phyloP scores from a whole-genome alignment of 2,797 vertebrate species.

The Spinibarbus caldwelli region DNA sequence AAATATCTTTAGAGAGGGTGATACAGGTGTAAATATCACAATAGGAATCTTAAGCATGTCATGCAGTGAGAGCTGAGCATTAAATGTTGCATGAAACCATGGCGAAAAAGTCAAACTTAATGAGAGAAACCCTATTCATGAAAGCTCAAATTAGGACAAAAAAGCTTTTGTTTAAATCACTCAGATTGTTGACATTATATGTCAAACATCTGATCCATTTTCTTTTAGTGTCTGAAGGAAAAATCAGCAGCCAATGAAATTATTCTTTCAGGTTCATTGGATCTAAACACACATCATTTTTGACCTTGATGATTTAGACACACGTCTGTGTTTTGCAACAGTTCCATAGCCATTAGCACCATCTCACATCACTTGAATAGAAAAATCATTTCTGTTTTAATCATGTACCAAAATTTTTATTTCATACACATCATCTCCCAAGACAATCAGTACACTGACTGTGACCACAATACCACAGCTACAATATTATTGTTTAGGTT shows the following conservation, averaged over 20 bases:
- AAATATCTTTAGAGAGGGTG: not conserved
- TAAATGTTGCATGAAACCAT: constrained; percentile 6
- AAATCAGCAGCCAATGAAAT: constrained; percentile 32
- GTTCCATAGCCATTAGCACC: constrained; percentile 28
- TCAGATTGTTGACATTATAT: constrained; percentile 45
- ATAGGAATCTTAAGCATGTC: constrained; percentile 12
- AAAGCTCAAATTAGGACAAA: constrained; percentile 34
- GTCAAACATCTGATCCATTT: constrained; percentile 49
- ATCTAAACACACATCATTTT: constrained; percentile 15
- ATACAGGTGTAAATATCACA: constrained; percentile 12
- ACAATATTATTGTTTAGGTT: constrained; percentile 48
- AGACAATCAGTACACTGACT: constrained; percentile 2
- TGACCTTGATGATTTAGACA: constrained; percentile 44
- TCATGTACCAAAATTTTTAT: not conserved
- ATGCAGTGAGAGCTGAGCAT: not conserved
- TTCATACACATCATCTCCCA: constrained; percentile 7
- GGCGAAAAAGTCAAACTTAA: constrained; percentile 16
- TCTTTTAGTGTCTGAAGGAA: constrained; percentile 28
- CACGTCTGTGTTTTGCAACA: constrained; percentile 16
- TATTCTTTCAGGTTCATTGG: constrained; percentile 32
- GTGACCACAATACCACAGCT: constrained; percentile 24
- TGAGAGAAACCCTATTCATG: constrained; percentile 33
- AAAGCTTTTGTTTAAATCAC: constrained; percentile 42
- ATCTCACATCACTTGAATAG: constrained; percentile 23
- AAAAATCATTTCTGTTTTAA: not conserved